Percentiles rank a stretch among this genome's conserved stretches.
These are phyloP conservation scores for Lophius americanus DNA, from an alignment of 2,797 vertebrate genomes.

Conservation along the genomic window DNA sequence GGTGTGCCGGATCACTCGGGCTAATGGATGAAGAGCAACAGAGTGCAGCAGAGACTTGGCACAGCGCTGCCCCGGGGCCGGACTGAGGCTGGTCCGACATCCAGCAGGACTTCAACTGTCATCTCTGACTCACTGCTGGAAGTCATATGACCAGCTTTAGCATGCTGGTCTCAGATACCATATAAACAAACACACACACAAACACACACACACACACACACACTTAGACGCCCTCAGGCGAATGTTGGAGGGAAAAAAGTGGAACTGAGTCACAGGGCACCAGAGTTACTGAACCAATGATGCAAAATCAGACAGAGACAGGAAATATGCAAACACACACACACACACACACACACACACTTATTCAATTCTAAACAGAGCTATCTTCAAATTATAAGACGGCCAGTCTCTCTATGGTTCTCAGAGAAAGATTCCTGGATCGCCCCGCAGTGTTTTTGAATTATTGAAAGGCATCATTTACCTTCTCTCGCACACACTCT, in stretches of 20 bases:
- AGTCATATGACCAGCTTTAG: constrained; percentile 59
- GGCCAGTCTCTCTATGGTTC: not conserved
- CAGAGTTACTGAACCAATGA: constrained; percentile 39
- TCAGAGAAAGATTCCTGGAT: not conserved
- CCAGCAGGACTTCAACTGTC: constrained; percentile 52
- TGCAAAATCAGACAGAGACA: constrained; percentile 13
- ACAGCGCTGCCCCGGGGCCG: constrained; percentile 33
- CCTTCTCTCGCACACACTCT: not conserved
- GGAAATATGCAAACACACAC: constrained; percentile 5
- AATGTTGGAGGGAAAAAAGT: constrained; percentile 16
- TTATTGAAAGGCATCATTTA: not conserved
- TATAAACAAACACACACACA: not conserved
- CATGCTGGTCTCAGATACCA: constrained; percentile 1
- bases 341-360: not conserved
- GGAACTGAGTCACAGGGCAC: constrained; percentile 29
- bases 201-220: constrained; percentile 2
- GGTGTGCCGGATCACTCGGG: constrained; percentile 19
- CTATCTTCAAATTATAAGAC: not conserved
- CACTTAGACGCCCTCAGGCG: not conserved
- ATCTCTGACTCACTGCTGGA: constrained; percentile 61
- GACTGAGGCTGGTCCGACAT: constrained; percentile 38
- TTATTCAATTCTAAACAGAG: constrained; percentile 27
- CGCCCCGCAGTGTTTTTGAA: not conserved
- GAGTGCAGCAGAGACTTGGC: constrained; percentile 38
- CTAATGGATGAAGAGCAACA: constrained; percentile 44